Evolutionary conservation across 1,140 invertebrate genomes (phyloP), one percentile per base, ranked within the genome.

Genomic region (Dendroctonus valens): DNA sequence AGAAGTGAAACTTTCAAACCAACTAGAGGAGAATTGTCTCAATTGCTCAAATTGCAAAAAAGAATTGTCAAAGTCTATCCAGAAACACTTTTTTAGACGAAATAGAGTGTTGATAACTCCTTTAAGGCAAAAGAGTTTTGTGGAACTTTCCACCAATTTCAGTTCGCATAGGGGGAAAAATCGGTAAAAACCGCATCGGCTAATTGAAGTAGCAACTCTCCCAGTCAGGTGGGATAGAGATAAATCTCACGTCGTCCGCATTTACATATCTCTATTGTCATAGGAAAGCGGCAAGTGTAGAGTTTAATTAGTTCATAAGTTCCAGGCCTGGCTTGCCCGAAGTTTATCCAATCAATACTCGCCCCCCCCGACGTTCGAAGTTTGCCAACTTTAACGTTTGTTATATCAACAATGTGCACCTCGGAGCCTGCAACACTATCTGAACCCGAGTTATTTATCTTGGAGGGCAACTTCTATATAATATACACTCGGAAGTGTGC

Each of bases 301-400:
- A 75, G 75, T 76, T 76, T 76, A 76, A 76, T 76, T 76, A 76
- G 75, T 76, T 76, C 74, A 73, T 75, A 75, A 76, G 75, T 76
- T 76, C 68, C 58, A 53, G 62, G 66, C 57, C 69, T 49, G 69
- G 67, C 58, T 70, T 64, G 42, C 46, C 63, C 70, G 58, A 72
- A 76, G 73, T 74, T 76, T 75, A 75, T 75, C 75, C 70, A 73
- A 76, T 76, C 75, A 73, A 76, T 76, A 76, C 63, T 49, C 38
- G 37, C 48, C 59, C 59, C 61, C n/a, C 60, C 69, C 65, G 60
- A 46, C 42, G 41, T 69, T 66, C 70, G 61, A 72, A 73, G 68
- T 71, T 73, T 73, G 68, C 63, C 55, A 76, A 75, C 71, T 76
- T 76, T 73, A 72, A 75, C 72, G 73, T 76, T 76, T 76, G 75